Evolutionary conservation across 1,140 invertebrate genomes (phyloP).

Genomic region (Prorops nasuta): DNA sequence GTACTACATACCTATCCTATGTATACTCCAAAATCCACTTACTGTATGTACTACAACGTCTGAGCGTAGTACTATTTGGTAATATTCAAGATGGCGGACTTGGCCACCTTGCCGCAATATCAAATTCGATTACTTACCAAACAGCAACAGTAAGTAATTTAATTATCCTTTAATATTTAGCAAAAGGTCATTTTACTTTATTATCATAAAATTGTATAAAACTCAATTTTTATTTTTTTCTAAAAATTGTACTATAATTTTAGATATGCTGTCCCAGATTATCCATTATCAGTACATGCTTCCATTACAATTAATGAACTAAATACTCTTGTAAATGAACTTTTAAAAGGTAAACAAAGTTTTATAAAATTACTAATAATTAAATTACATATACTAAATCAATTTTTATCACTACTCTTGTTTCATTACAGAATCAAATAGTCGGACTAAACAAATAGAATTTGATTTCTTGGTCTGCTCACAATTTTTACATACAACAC

Average conservation of each 20-base stretch:
- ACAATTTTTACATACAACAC: constrained; percentile 71
- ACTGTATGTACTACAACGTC: too few species aligned
- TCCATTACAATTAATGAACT: constrained; percentile 68
- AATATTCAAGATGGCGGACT: too few species aligned
- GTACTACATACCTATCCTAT: too few species aligned
- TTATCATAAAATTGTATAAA: background rate
- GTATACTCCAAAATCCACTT: too few species aligned
- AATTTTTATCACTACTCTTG: constrained; percentile 8
- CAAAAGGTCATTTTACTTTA: background rate
- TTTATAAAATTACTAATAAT: background rate
- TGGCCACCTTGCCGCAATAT: too few species aligned
- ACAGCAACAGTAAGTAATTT: constrained; percentile 70
- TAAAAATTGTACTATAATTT: constrained; percentile 36
- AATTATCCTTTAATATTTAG: background rate
- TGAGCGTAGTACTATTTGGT: too few species aligned
- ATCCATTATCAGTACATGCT: constrained; percentile 76
- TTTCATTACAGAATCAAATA: constrained; percentile 37
- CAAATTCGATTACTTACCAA: constrained; percentile 79
- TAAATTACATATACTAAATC: constrained; percentile 3
- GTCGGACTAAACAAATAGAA: constrained; percentile 60
- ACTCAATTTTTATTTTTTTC: constrained; percentile 9
- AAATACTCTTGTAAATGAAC: constrained; percentile 77
- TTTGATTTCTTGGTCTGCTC: constrained; percentile 88
- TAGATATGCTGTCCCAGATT: constrained; percentile 86
- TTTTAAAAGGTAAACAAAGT: constrained; percentile 65